Evolutionary conservation across 2,113 vertebrate genomes (phyloP).

Genomic region (Pluvialis apricaria): DNA sequence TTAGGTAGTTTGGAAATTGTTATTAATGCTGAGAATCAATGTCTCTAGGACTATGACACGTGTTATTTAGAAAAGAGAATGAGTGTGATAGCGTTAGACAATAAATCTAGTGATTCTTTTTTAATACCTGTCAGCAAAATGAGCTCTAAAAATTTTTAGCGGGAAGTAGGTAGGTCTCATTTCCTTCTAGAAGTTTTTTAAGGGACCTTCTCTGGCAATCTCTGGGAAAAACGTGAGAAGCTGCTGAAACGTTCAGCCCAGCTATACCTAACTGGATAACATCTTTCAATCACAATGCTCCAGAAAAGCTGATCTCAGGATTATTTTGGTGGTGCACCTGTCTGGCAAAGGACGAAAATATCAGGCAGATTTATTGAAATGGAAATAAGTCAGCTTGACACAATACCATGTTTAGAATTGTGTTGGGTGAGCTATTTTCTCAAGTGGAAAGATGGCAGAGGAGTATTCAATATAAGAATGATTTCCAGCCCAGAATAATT

Average conservation of each 20-base stretch:
- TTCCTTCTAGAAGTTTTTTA: not conserved
- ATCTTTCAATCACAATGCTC: not conserved
- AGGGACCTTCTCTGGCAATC: not conserved
- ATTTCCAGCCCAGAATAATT: not conserved
- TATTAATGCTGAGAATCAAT: not conserved
- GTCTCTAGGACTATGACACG: not conserved
- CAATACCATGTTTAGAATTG: not conserved
- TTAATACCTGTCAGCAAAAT: not conserved
- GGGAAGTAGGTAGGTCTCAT: not conserved
- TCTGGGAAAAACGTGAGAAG: not conserved
- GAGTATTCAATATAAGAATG: not conserved
- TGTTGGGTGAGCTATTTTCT: not conserved
- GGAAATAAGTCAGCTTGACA: not conserved
- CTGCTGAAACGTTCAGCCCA: not conserved
- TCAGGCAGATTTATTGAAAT: not conserved
- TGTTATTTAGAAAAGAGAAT: not conserved
- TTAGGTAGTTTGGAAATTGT: not conserved
- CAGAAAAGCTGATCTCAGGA: not conserved
- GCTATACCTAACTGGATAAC: rapidly evolving
- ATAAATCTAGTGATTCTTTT: not conserved
- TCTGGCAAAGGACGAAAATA: not conserved
- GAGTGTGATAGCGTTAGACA: not conserved
- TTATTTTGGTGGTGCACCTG: not conserved
- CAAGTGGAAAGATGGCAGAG: not conserved
- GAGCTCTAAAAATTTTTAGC: not conserved